A percentile compares a stretch with the other conserved stretches of the same genome.
Evolutionary conservation across 2,888 invertebrate species (phyloP).

Genomic region (Drosophila lacicola): DNA sequence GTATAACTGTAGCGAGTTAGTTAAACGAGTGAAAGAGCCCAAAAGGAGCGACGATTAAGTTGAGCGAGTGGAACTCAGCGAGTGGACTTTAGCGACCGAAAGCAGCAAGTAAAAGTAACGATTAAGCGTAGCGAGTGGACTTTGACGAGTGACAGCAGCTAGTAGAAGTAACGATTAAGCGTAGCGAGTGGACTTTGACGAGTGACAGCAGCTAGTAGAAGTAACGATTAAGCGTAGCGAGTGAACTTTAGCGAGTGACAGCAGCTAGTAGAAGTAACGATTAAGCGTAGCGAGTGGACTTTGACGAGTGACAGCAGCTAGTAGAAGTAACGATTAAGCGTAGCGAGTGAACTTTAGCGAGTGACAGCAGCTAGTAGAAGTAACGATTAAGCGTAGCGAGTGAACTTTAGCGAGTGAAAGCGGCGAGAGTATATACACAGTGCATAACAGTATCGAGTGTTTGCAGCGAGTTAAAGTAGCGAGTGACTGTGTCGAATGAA

Average conservation of each 20-base stretch:
- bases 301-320: too few species aligned
- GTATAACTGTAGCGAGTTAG: background rate
- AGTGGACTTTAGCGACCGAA: background rate
- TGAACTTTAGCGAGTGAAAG: background rate
- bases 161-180: background rate
- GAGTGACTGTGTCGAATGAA: background rate
- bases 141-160: background rate
- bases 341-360: background rate
- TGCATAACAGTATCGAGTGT: background rate
- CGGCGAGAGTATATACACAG: background rate
- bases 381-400: background rate
- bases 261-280: background rate
- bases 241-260: too few species aligned
- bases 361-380: background rate
- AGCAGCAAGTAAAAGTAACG: background rate
- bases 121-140: background rate
- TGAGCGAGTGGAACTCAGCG: background rate
- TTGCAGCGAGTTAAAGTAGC: background rate
- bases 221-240: background rate
- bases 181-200: background rate
- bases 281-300: background rate
- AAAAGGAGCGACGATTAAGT: background rate
- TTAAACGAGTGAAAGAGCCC: background rate
- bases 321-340: background rate
- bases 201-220: background rate